Conservation (phyloP, 1,140 invertebrate genomes). For the Oedothorax gibbosus region DNA sequence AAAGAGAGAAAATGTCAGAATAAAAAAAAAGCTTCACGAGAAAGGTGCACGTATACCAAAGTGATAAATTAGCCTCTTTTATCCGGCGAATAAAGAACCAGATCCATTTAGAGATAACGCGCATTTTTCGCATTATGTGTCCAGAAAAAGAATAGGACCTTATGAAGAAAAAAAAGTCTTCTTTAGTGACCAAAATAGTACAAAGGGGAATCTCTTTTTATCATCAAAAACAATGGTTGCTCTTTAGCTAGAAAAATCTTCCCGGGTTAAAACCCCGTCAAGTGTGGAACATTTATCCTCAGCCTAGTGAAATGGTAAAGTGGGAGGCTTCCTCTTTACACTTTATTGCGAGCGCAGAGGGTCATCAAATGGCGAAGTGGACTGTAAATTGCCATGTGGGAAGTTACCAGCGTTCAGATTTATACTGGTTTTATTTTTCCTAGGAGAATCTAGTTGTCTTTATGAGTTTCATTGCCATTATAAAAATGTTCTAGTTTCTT, state of each 20-base stretch:
- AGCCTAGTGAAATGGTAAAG: conserved; percentile 55
- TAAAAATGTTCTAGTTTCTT: neutral
- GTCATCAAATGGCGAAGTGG: conserved; percentile 46
- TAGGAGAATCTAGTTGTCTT: neutral
- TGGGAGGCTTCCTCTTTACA: conserved; percentile 44
- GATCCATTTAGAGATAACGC: conserved; percentile 51
- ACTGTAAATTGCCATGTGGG: conserved; percentile 40
- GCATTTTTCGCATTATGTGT: conserved; percentile 36
- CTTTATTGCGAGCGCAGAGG: conserved; percentile 55
- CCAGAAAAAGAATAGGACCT: conserved; percentile 3
- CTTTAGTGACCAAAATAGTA: conserved; percentile 36
- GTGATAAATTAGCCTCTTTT: conserved; percentile 51
- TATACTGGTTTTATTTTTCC: neutral
- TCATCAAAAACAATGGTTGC: conserved; percentile 33
- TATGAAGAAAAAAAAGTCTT: neutral
- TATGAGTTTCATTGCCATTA: neutral
- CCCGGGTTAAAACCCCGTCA: conserved; percentile 49
- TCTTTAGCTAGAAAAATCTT: conserved; percentile 50
- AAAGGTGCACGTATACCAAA: conserved; percentile 23
- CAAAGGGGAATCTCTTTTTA: conserved; percentile 26
- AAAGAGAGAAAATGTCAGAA: neutral
- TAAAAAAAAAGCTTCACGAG: neutral
- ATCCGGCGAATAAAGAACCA: conserved; percentile 33
- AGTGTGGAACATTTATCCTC: conserved; percentile 57
- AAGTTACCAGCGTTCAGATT: neutral